Base-by-base conservation (phyloP, 1,140 invertebrate genomes). In the Drosophila kepulauana region DNA sequence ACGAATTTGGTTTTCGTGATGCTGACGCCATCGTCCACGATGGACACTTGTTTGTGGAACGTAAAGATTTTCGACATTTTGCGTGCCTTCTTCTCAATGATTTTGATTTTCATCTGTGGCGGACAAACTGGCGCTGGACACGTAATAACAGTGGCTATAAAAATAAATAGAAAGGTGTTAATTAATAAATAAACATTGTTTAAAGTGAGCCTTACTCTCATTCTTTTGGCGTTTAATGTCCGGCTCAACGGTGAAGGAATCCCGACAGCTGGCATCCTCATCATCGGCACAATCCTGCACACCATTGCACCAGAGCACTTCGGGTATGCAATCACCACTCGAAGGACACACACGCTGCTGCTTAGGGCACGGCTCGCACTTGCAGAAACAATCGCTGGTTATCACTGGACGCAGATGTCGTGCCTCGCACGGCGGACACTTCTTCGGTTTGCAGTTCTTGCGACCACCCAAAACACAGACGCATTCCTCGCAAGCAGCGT, bases 221-320 rank as follows among this genome's bases (percentile, higher is more conserved):
- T 89, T 77, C 58, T 89, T 78, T 52, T 78, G 45, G 15, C 67
- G 72, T 45, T 79, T 45, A 48, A 62, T 66, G 35, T 74, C 78
- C 4, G 81, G 85, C 25, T 68, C 41, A 15, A 80, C 76, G 4
- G 76, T 86, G 35, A 89, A 93, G 5, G 80, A 81, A 3, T 93
- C 93, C 43, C 91, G 82, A 87, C 97, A 98, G 64, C 95, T 93
- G 2, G 79, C 63, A 52, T 93, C 92, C 92, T 98, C 97, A 93
- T 98, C 97, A 92, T 97, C 96, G 2, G 95, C 95, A 91, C 97
- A 98, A 86, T 98, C 96, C 73, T 95, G 94, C 0, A 97, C 92
- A 0, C 97, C 97, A 91, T 98, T 95, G 92, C 97, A 98, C 96
- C 97, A 97, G 1, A 93, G 92, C 1, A 94, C 93, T 64, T 94